These are phyloP conservation scores for Ovibos moschatus DNA, from an alignment of 2,113 vertebrate genomes.

Conservation along the genomic window DNA sequence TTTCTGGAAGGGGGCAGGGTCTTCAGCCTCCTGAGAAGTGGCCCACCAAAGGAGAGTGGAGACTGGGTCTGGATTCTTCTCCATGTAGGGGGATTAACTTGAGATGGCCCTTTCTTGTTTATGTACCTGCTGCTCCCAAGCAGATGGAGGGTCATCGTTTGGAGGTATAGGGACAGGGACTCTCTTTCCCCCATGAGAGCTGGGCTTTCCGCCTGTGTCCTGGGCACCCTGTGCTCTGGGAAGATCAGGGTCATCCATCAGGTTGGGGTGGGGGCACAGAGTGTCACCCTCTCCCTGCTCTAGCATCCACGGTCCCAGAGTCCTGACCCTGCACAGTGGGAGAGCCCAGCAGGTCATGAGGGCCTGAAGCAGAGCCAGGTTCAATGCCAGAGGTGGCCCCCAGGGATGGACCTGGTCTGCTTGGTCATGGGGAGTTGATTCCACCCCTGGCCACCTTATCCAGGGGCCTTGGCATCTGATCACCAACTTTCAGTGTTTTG, in stretches of 20 bases:
- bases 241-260: background rate
- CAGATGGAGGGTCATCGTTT: background rate
- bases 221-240: accelerated
- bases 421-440: background rate
- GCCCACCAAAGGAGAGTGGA: background rate
- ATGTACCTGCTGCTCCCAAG: background rate
- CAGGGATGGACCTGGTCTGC: accelerated
- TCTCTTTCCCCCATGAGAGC: accelerated
- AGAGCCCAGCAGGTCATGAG: background rate
- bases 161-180: background rate
- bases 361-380: background rate
- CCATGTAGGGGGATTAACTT: accelerated
- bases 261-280: accelerated
- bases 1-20: background rate
- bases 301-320: accelerated
- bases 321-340: accelerated
- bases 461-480: no score
- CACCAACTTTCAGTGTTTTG: background rate
- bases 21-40: background rate
- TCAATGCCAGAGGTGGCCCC: background rate
- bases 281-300: background rate
- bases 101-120: background rate
- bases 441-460: background rate
- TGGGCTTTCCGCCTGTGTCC: accelerated
- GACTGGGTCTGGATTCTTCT: background rate